phyloP scores from a whole-genome alignment of 2,888 invertebrate species.

The Acleris sparsana region DNA sequence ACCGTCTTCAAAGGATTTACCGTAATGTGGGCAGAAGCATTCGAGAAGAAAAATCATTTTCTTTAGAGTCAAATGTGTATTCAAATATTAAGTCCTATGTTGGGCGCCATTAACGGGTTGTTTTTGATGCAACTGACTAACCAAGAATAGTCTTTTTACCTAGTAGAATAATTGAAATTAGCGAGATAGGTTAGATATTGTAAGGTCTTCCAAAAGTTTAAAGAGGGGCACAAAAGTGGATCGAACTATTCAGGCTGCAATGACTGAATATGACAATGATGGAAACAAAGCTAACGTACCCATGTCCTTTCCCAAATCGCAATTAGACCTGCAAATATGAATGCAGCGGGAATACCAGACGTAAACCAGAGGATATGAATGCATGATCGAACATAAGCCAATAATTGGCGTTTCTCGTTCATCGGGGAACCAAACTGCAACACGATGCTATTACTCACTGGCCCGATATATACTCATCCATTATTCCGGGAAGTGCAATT shows the following conservation, averaged over 20 bases:
- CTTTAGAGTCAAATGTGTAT: slow-evolving; percentile 12
- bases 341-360: not conserved
- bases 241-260: too few species aligned
- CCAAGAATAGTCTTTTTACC: too few species aligned
- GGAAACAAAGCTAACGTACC: too few species aligned
- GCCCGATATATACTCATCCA: slow-evolving; percentile 7
- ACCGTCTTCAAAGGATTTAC: slow-evolving; percentile 31
- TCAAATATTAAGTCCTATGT: slow-evolving; percentile 17
- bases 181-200: too few species aligned
- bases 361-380: not conserved
- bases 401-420: slow-evolving; percentile 40
- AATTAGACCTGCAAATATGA: not conserved
- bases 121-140: not conserved
- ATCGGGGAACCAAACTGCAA: slow-evolving; percentile 39
- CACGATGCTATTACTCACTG: slow-evolving; percentile 22
- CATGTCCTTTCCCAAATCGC: too few species aligned
- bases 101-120: slow-evolving; percentile 21
- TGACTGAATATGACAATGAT: too few species aligned
- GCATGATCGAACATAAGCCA: slow-evolving; percentile 40
- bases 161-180: too few species aligned
- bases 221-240: too few species aligned
- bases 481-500: slow-evolving; percentile 12
- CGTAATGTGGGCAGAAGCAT: slow-evolving; percentile 9
- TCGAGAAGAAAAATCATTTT: slow-evolving; percentile 22
- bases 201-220: too few species aligned